Base-by-base conservation (phyloP, 1,140 invertebrate genomes). In the Aphaenogaster ashmeadi region DNA sequence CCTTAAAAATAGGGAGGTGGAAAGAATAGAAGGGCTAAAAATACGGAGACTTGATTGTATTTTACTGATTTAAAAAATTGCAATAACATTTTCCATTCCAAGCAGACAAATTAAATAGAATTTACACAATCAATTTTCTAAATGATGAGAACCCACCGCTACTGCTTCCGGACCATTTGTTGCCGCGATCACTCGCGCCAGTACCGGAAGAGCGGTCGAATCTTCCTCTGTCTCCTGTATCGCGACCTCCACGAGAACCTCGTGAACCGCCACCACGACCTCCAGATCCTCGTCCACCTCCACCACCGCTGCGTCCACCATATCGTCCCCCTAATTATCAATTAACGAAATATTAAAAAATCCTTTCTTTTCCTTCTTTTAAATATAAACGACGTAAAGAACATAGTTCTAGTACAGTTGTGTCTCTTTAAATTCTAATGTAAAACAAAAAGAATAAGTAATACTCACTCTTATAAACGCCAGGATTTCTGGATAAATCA, bases 401-500 rank as follows among this genome's bases (percentile, higher is more conserved):
- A 8, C 41, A 54, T 18, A 3, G 6, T 27, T 21, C 11, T 21
- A 21, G 21, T 27, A 58, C 21, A 77, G 27, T 27, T 27, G 1
- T 38, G 1, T 38, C 9, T 38, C 0, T 38, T 11, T 60, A 21
- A 81, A 77, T 13, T 11, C 8, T 69, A 18, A 87, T 9, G 50
- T 18, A 18, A 52, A n/a, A 44, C 27, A 27, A 8, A 1, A 78
- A 52, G 18, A 11, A 67, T 5, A 15, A 47, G 0, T 18, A 9
- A 85, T 8, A 88, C 88, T 87, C 90, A 95, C 95, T 90, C 92
- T 95, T 95, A 74, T 92, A 95, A 50, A 94, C 87, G 18, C 94
- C 94, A 47, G 95, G 94, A 86, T 95, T 95, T 54, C 93, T 94
- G 1, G 95, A 93, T 6, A 96, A 85, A 67, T 96, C 95, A 60